Conservation (phyloP, 2,113 vertebrate genomes). For the Amblyornis subalaris region DNA sequence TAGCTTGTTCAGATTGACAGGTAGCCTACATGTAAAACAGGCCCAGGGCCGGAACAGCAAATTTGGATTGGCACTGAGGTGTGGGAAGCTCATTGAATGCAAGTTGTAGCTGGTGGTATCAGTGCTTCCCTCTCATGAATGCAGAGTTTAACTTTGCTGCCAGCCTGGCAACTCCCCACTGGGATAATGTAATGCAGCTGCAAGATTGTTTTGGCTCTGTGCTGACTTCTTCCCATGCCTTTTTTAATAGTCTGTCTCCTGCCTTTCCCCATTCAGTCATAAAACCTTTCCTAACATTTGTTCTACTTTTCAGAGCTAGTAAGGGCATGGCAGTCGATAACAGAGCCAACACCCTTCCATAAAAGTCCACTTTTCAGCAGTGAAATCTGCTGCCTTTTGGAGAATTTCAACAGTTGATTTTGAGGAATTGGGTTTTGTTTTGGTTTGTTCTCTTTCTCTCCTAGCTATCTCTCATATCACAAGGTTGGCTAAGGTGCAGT, state of each 20-base stretch:
- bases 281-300: conserved; percentile 48
- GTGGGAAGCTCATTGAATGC: conserved; percentile 2
- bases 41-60: background rate
- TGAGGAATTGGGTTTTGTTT: background rate
- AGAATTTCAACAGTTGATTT: background rate
- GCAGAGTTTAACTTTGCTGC: conserved; percentile 18
- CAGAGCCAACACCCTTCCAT: background rate
- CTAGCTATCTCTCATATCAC: background rate
- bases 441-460: background rate
- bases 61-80: background rate
- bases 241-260: conserved; percentile 55
- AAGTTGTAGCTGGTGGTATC: conserved; percentile 1
- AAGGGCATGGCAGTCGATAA: conserved; percentile 36
- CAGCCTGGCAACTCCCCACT: conserved; percentile 47
- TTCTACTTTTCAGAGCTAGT: conserved; percentile 46
- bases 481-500: background rate
- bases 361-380: conserved; percentile 43
- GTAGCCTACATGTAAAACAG: background rate
- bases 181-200: conserved; percentile 49
- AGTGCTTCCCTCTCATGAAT: conserved; percentile 6
- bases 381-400: conserved; percentile 18
- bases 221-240: conserved; percentile 55
- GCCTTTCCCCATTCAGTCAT: conserved; percentile 30
- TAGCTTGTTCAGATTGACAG: background rate
- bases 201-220: conserved; percentile 57